Conservation (phyloP, 1,140 invertebrate genomes). For the Zaprionus capensis region DNA sequence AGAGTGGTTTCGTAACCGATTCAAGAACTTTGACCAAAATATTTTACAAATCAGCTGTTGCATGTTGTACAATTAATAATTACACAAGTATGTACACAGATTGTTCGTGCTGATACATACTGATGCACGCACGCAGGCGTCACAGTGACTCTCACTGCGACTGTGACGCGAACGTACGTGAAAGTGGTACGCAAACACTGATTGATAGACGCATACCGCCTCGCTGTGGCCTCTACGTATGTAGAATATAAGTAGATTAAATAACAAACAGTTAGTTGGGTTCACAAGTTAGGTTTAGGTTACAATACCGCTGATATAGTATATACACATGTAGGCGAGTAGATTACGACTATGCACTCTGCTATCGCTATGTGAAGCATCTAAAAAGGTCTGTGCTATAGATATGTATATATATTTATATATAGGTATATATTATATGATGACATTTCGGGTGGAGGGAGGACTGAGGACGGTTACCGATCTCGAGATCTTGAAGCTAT, state of each 20-base stretch:
- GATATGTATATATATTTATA: not conserved
- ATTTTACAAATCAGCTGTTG: slow-evolving; percentile 78
- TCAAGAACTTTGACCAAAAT: slow-evolving; percentile 77
- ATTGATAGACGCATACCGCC: slow-evolving; percentile 76
- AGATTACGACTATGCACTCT: slow-evolving; percentile 30
- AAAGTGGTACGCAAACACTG: slow-evolving; percentile 52
- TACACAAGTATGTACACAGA: slow-evolving; percentile 11
- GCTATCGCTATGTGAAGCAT: slow-evolving; percentile 22
- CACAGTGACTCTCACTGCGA: not conserved
- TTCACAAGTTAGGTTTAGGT: slow-evolving; percentile 15
- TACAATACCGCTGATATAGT: slow-evolving; percentile 33
- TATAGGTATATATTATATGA: slow-evolving; percentile 3
- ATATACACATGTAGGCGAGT: slow-evolving; percentile 32
- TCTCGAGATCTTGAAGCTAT: slow-evolving; percentile 9
- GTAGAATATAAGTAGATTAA: slow-evolving; percentile 15
- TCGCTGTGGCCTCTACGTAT: slow-evolving; percentile 73
- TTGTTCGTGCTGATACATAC: slow-evolving; percentile 8
- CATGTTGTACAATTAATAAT: slow-evolving; percentile 28
- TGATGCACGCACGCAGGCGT: not conserved
- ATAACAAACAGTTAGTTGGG: slow-evolving; percentile 14
- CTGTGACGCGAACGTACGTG: slow-evolving; percentile 7
- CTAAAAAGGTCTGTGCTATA: slow-evolving; percentile 12
- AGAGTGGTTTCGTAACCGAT: slow-evolving; percentile 24
- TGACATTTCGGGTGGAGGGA: not conserved
- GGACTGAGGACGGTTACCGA: not conserved